Base-by-base conservation (phyloP, 1,140 invertebrate genomes). In the Centruroides sculpturatus region DNA sequence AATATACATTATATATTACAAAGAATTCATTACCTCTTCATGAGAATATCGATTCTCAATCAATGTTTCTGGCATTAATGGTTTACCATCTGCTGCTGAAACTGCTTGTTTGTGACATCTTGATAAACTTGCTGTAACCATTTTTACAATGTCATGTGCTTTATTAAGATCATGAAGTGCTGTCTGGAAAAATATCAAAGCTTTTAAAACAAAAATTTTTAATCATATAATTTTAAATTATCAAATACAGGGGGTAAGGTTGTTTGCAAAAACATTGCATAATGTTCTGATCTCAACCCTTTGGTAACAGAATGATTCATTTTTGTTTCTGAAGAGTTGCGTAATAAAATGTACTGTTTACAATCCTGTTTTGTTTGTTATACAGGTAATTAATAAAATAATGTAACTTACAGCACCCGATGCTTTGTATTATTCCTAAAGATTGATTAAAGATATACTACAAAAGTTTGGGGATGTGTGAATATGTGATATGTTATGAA, bases 31-130 rank as follows among this genome's bases (percentile, higher is more conserved):
- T 69, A 77, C 76, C 66, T 79, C 74, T 55, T 72, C 70, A 68
- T 79, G 77, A 23, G 73, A 71, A 64, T 78, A 79, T 64, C 73
- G 67, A 9, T 72, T 70, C 69, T 79, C 77, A 57, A 78, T 74
- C 23, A 77, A 61, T 10, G 73, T 74, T 59, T 70, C 65, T 35
- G 72, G 70, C 35, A 63, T 67, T 8, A 77, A 67, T n/a, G 64
- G 66, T 47, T 71, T 70, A 12, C 70, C 70, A 41, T 58, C 59
- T 9, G 67, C 66, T 35, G 67, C 60, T n/a, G 61, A 56, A 23
- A 72, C 71, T 52, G 75, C 73, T 64, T 74, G 69, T 56, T 75
- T 73, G 67, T 80, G 77, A 65, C 74, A 77, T 57, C 74, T 75
- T 35, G 72, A 69, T 35, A 80, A 67, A 65, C 76, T 78, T 55